Evolutionary conservation across 2,113 vertebrate genomes (phyloP), one percentile per base, ranked within the genome.

Genomic region (Thinocorus orbignyianus): DNA sequence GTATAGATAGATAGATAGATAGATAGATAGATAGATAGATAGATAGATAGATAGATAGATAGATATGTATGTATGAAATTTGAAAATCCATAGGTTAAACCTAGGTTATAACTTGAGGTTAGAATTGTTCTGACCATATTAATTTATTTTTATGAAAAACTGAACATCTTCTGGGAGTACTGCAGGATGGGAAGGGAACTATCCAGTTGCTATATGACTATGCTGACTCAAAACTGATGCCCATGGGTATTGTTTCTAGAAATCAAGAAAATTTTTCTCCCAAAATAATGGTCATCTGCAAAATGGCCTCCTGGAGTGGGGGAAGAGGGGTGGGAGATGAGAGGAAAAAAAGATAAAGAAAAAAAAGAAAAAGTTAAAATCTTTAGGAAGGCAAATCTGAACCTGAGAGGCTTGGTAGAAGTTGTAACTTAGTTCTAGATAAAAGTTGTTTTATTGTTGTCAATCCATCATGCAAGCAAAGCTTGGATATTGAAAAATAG

Each of bases 261-360:
- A 74, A 51, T 57, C 33, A 31, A 33, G 25, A 51, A 18, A 24
- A 2, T 11, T 70, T 88, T 82, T 39, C 17, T 11, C 48, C 24
- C 7, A 18, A 35, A 81, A 35, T 33, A 54, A 48, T 14, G 2
- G 13, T n/a, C 33, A 52, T 3, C 9, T 87, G 60, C 10, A 78
- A 35, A 13, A 37, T 30, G 7, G 17, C 3, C 11, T 41, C 1
- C 8, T n/a, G 28, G 14, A 4, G 11, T 9, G 9, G 6, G 6
- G 24, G 25, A 8, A 5, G 10, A 22, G 4, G 8, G 18, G 7
- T 6, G 7, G 6, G 12, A 25, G 23, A 46, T 11, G 10, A 37
- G 23, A 17, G 13, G 16, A 18, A 4, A 33, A 20, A 42, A 22
- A 33, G 2, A 28, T 26, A 18, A 25, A 44, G 1, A 7, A 24